Evolutionary conservation across 2,797 vertebrate genomes (phyloP), one percentile per base, ranked within the genome.

Genomic region (Cuculus canorus): DNA sequence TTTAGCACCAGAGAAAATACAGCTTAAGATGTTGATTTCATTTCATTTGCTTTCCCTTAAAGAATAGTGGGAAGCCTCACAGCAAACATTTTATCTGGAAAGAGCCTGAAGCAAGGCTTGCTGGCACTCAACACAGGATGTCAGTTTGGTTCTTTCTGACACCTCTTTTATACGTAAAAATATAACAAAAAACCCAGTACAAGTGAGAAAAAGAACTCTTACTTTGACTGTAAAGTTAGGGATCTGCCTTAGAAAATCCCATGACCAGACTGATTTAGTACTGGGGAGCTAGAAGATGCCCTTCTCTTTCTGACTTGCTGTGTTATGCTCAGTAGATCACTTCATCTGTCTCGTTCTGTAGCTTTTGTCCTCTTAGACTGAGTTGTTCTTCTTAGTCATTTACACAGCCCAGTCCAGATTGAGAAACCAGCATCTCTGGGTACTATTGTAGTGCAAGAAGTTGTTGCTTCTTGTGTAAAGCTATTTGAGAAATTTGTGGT

Each of bases 31-130:
- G 50, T 43, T 83, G 43, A 8, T 86, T 92, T 88, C 59, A 76
- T 88, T 91, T 65, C 0, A 56, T 81, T 78, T 88, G 61, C 17
- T 79, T 95, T 88, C 54, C 30, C 70, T 79, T 93, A 82, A 93
- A 82, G n/a, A 95, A 82, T 82, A 92, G 76, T 2, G 21, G 18
- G 66, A 92, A 73, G 21, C 30, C 17, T 88, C 39, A 63, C 12
- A 76, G 70, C 86, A 95, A 90, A 59, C 41, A 52, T 83, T 88
- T 75, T 69, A 54, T 88, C 82, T 79, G 86, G 73, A 90, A 95
- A 93, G 30, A 85, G 39, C 79, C 68, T 88, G 75, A 85, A 93
- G 76, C 48, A 73, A 50, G 66, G 21, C 18, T 69, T 83, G 91
- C 59, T 92, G 85, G 56, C 32, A 37, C 32, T 72, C 13, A 84